Evolutionary conservation across 2,888 invertebrate species (phyloP), one percentile per base, ranked within the genome.

Genomic region (Oxytorus armatus): DNA sequence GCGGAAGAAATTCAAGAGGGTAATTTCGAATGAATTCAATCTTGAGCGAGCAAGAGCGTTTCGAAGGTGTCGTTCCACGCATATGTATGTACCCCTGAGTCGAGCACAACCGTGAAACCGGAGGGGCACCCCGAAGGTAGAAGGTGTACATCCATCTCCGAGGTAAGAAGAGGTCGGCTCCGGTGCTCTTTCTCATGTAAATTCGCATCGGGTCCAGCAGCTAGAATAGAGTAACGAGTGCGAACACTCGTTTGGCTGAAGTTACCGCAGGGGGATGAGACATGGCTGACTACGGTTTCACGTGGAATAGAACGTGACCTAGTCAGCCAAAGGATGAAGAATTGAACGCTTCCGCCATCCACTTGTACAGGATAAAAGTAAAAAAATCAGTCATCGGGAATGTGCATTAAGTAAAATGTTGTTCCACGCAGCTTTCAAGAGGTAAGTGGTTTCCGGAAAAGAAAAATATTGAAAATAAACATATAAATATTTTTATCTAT

Each of bases 21-120:
- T 86, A 87, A 87, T 87, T 87, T 86, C 86, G 87, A 87, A 85
- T 87, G 86, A 87, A 87, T 86, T 87, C 87, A 85, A 87, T 85
- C 87, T 86, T 87, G 85, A 80, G 84, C 85, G 77, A 59, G 73
- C 73, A 73, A 74, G 68, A 68, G 84, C 83, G 82, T 85, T 86
- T 84, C 82, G 86, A 85, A 85, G 85, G 82, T 82, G 84, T 82
- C 80, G 83, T 83, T 82, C 53, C 16, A 47, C 21, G 55, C 44
- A 47, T 21, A 47, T 57, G 36, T 47, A 39, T 49, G 39, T 61
- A 16, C 23, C 49, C n/a, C 36, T 16, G 53, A 68, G 69, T 74
- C 74, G 77, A 69, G 77, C 77, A 80, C 69, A 68, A 73, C 73
- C 77, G 85, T 87, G 87, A 87, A 86, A 86, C 84, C 84, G 85